These are phyloP conservation scores for Drosophila asahinai DNA, from an alignment of 1,140 invertebrate species.

Conservation along the genomic window DNA sequence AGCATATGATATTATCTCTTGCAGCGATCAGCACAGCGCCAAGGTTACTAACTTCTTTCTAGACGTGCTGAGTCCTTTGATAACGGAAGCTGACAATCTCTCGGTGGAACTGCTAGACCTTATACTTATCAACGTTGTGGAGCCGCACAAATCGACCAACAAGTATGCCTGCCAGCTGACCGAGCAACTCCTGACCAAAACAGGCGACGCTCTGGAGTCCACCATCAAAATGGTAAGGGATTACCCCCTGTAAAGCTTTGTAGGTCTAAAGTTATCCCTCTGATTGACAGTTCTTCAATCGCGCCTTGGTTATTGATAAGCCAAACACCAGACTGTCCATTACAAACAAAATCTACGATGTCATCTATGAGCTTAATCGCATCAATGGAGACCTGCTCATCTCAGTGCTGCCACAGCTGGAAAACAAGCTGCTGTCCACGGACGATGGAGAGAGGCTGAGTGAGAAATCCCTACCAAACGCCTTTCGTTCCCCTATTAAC, in stretches of 20 bases:
- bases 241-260: not conserved
- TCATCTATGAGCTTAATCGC: constrained; percentile 98
- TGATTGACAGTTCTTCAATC: constrained; percentile 94
- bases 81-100: constrained; percentile 97
- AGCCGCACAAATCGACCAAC: constrained; percentile 96
- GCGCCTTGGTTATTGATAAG: constrained; percentile 96
- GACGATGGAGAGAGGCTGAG: constrained; percentile 93
- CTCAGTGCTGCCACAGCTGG: constrained; percentile 96
- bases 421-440: constrained; percentile 96
- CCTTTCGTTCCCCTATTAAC: not conserved
- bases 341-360: constrained; percentile 95
- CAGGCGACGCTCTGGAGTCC: constrained; percentile 95
- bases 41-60: constrained; percentile 99
- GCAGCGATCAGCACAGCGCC: constrained; percentile 96
- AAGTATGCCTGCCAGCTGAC: constrained; percentile 96
- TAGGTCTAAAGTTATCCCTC: not conserved
- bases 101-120: constrained; percentile 97
- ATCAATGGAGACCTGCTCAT: constrained; percentile 95
- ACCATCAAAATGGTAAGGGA: constrained; percentile 94
- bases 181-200: constrained; percentile 96
- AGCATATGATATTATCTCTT: constrained; percentile 54
- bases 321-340: constrained; percentile 93
- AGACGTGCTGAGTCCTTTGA: constrained; percentile 96
- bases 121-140: constrained; percentile 97
- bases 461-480: constrained; percentile 31